These are phyloP conservation scores for Neoascia interrupta DNA, from an alignment of 2,888 invertebrate genomes.

Conservation along the genomic window DNA sequence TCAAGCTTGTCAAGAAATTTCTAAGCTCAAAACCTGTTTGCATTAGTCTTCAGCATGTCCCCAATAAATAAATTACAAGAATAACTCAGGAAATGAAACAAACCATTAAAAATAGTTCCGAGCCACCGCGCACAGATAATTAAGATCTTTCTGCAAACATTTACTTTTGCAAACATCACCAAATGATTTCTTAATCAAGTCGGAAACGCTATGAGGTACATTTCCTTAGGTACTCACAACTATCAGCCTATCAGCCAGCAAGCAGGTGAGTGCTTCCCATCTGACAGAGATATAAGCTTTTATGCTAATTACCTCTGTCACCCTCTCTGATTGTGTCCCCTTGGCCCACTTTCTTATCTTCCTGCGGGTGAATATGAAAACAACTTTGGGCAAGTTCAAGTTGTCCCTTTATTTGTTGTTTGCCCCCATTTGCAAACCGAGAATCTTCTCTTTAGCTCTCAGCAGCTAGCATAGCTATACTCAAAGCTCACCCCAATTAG, in stretches of 20 bases:
- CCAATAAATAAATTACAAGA: no score
- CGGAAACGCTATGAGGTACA: conserved; percentile 38
- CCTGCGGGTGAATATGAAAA: conserved; percentile 44
- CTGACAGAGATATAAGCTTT: conserved; percentile 57
- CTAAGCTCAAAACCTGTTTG: no score
- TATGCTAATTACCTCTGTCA: conserved; percentile 52
- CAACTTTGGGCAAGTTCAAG: conserved; percentile 57
- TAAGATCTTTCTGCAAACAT: no score
- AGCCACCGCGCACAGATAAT: no score
- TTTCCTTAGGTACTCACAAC: conserved; percentile 12
- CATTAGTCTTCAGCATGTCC: no score
- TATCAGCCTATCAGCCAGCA: no score
- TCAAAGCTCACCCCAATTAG: conserved; percentile 19
- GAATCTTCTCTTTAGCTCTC: not conserved
- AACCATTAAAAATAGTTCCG: no score
- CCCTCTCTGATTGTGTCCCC: conserved; percentile 23
- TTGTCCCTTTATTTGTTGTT: conserved; percentile 2
- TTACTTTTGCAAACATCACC: no score
- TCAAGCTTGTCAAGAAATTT: no score
- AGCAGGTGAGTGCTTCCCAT: conserved; percentile 68
- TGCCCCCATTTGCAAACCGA: conserved; percentile 18
- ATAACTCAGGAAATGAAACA: no score
- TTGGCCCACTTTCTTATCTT: conserved; percentile 51
- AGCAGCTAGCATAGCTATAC: no score
- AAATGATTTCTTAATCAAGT: no score